Evolutionary conservation across 2,113 vertebrate genomes (phyloP).

Genomic region (Falcunculus frontatus): DNA sequence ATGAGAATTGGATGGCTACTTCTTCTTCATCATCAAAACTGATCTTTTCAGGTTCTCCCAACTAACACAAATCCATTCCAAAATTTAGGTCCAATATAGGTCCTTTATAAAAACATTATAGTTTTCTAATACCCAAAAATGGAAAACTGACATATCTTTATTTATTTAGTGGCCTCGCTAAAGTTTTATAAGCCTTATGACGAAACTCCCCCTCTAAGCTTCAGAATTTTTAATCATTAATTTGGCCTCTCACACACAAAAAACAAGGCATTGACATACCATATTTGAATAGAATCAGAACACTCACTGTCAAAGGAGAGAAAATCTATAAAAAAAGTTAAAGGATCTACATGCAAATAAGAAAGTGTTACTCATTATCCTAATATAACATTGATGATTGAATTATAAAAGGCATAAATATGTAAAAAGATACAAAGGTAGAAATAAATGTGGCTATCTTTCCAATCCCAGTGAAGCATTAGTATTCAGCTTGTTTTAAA

Average conservation of each 20-base stretch:
- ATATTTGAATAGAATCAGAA: not conserved
- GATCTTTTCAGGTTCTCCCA: not conserved
- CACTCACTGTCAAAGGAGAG: not conserved
- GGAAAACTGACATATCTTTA: not conserved
- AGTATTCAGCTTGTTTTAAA: not conserved
- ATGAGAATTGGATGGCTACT: not conserved
- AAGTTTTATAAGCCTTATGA: not conserved
- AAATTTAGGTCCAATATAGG: not conserved
- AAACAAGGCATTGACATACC: not conserved
- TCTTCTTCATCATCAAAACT: not conserved
- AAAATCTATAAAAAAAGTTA: not conserved
- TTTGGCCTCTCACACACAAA: not conserved
- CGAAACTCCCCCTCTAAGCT: not conserved
- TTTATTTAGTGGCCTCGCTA: not conserved
- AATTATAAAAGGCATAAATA: not conserved
- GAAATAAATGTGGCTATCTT: not conserved
- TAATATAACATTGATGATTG: not conserved
- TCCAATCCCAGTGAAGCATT: not conserved
- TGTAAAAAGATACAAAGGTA: not conserved
- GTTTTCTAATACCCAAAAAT: not conserved
- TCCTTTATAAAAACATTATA: not conserved
- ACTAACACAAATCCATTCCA: not conserved
- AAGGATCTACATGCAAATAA: not conserved
- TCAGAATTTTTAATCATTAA: not conserved
- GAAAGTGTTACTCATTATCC: not conserved